These are phyloP conservation scores for Riparia riparia DNA, from an alignment of 2,113 vertebrate species.

Conservation along the genomic window DNA sequence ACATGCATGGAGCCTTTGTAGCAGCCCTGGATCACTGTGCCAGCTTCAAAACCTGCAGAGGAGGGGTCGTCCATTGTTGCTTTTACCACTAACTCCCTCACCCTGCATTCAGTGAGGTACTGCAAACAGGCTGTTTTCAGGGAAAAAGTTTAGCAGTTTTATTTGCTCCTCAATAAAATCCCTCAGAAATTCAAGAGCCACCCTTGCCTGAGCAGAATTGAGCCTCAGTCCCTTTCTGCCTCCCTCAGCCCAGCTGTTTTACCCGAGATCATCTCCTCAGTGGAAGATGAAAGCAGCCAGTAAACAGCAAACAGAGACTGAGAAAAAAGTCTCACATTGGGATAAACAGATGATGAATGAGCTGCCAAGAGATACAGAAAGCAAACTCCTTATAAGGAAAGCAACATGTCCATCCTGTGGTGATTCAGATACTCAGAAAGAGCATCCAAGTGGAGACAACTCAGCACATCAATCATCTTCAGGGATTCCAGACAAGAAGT, in stretches of 20 bases:
- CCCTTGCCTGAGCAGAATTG: not conserved
- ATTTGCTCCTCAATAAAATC: not conserved
- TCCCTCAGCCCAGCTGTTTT: not conserved
- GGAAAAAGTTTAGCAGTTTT: not conserved
- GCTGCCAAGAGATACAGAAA: not conserved
- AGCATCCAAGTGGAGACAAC: not conserved
- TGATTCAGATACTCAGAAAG: not conserved
- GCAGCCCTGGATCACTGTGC: not conserved
- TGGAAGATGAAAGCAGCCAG: not conserved
- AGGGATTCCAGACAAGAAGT: not conserved
- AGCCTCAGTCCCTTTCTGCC: not conserved
- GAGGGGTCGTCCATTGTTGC: rapidly evolving
- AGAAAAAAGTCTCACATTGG: not conserved
- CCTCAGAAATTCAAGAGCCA: not conserved
- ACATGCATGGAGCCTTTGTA: not conserved
- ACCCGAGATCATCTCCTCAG: not conserved
- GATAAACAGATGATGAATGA: not conserved
- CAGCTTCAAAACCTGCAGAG: not conserved
- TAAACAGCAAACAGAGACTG: not conserved
- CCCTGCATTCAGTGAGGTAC: not conserved
- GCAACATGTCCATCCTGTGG: not conserved
- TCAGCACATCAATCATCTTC: not conserved
- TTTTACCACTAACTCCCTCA: not conserved
- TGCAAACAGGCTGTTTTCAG: not conserved
- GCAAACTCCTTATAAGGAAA: not conserved